phyloP scores from a whole-genome alignment of 2,888 invertebrate species.

The Agelastica alni region DNA sequence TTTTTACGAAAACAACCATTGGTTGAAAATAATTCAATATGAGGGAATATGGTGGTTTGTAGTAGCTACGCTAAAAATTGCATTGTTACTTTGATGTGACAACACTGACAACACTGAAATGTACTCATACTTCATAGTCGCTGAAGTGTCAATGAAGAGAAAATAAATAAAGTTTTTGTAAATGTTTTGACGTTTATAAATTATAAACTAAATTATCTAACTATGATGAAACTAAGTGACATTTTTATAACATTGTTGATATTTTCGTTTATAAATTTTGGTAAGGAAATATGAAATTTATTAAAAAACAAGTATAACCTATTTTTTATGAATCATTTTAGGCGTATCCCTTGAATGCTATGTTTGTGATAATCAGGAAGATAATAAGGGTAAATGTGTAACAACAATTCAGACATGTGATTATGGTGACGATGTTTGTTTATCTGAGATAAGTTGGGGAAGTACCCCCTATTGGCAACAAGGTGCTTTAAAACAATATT shows the following conservation, averaged over 20 bases:
- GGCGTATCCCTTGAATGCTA: constrained; percentile 86
- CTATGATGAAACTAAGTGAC: not conserved
- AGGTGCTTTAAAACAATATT: constrained; percentile 90
- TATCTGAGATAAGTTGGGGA: constrained; percentile 92
- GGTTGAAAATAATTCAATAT: no score
- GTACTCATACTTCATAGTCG: no score
- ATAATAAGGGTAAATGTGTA: constrained; percentile 89
- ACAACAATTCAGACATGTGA: constrained; percentile 91
- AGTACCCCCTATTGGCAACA: constrained; percentile 96
- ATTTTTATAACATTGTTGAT: not conserved
- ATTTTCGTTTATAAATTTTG: not conserved
- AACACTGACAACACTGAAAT: no score
- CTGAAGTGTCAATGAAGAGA: no score
- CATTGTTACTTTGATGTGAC: no score
- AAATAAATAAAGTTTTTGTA: no score
- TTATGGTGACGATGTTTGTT: constrained; percentile 82
- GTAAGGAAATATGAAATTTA: not conserved
- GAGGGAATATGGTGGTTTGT: no score
- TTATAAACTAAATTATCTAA: no score
- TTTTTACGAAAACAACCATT: no score
- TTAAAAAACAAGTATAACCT: not conserved
- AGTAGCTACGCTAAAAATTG: no score
- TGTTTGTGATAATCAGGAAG: constrained; percentile 90
- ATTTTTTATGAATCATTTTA: constrained; percentile 45
- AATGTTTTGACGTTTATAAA: no score